A percentile compares a stretch with the other conserved stretches of the same genome.
These are phyloP conservation scores for Neosalanx taihuensis DNA, from an alignment of 2,797 vertebrate species.

Conservation along the genomic window DNA sequence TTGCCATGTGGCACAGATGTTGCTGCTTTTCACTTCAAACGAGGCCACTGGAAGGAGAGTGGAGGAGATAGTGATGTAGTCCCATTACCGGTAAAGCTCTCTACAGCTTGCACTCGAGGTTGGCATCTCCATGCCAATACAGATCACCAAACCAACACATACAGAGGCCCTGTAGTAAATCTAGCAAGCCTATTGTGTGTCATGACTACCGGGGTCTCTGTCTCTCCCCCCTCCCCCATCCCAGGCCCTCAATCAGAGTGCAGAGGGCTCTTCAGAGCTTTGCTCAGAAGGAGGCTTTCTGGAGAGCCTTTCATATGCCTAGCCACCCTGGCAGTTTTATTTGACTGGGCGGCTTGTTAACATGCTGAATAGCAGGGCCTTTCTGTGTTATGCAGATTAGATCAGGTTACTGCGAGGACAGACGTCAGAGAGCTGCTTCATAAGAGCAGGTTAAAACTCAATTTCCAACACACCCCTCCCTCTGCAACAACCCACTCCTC, in stretches of 20 bases:
- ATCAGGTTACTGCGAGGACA: slow-evolving; percentile 78
- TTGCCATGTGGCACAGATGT: slow-evolving; percentile 23
- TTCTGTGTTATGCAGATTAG: slow-evolving; percentile 81
- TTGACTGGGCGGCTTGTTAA: slow-evolving; percentile 79
- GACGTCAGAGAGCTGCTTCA: slow-evolving; percentile 53
- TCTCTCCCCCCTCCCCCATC: slow-evolving; percentile 39
- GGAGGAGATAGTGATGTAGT: slow-evolving; percentile 27
- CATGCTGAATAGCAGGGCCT: slow-evolving; percentile 68
- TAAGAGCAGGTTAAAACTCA: slow-evolving; percentile 57
- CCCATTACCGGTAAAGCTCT: slow-evolving; percentile 30
- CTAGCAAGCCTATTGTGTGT: slow-evolving; percentile 56
- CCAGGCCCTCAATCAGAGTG: slow-evolving; percentile 50
- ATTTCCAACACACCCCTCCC: slow-evolving; percentile 18
- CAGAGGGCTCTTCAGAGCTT: slow-evolving; percentile 36
- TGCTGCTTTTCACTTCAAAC: slow-evolving; percentile 33
- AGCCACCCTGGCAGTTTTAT: slow-evolving; percentile 72
- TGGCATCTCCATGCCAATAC: slow-evolving; percentile 48
- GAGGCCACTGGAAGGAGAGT: slow-evolving; percentile 13
- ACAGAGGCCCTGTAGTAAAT: slow-evolving; percentile 59
- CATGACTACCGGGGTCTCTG: slow-evolving; percentile 53
- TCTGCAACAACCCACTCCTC: neutral
- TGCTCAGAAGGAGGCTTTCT: slow-evolving; percentile 60
- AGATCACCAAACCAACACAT: slow-evolving; percentile 46
- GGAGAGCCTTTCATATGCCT: slow-evolving; percentile 71
- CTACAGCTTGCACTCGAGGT: slow-evolving; percentile 16